phyloP scores from a whole-genome alignment of 92 coral and sea anemone genomes.

The Bergia sp. region DNA sequence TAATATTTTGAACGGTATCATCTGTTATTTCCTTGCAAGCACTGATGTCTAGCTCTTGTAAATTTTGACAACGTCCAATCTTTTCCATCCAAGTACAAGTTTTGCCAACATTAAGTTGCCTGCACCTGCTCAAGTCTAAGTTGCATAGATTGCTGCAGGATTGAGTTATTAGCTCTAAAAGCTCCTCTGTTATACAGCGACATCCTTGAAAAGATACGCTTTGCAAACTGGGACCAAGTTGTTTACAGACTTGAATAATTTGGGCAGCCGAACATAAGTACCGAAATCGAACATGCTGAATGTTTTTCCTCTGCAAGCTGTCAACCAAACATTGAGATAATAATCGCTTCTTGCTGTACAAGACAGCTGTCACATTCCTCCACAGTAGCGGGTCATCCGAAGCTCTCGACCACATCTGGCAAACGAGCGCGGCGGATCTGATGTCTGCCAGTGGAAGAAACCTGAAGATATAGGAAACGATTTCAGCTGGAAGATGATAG shows the following conservation, averaged over 20 bases:
- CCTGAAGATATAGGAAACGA: slow-evolving; percentile 75
- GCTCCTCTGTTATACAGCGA: slow-evolving; percentile 66
- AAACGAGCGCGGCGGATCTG: slow-evolving; percentile 70
- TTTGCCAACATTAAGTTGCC: slow-evolving; percentile 74
- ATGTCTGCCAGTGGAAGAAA: slow-evolving; percentile 71
- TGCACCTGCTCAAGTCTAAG: slow-evolving; percentile 74
- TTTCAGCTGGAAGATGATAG: slow-evolving; percentile 68
- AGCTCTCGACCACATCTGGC: slow-evolving; percentile 78
- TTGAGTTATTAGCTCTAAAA: slow-evolving; percentile 42
- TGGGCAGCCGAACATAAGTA: slow-evolving; percentile 64
- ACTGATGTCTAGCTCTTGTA: slow-evolving; percentile 63
- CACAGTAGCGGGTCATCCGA: slow-evolving; percentile 85
- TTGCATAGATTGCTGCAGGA: slow-evolving; percentile 53
- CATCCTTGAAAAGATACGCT: slow-evolving; percentile 68
- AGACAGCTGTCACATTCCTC: slow-evolving; percentile 56
- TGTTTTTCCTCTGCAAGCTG: slow-evolving; percentile 71
- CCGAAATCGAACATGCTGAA: slow-evolving; percentile 66
- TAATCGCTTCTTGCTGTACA: slow-evolving; percentile 66
- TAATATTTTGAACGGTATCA: slow-evolving; percentile 62
- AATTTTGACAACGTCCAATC: not conserved
- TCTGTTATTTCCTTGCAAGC: slow-evolving; percentile 76
- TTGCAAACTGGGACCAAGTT: slow-evolving; percentile 60
- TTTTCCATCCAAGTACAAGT: slow-evolving; percentile 63
- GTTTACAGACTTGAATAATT: slow-evolving; percentile 78
- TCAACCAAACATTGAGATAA: slow-evolving; percentile 67